Base-by-base conservation (phyloP, 2,888 invertebrate species). In the Ephialtes manifestator region DNA sequence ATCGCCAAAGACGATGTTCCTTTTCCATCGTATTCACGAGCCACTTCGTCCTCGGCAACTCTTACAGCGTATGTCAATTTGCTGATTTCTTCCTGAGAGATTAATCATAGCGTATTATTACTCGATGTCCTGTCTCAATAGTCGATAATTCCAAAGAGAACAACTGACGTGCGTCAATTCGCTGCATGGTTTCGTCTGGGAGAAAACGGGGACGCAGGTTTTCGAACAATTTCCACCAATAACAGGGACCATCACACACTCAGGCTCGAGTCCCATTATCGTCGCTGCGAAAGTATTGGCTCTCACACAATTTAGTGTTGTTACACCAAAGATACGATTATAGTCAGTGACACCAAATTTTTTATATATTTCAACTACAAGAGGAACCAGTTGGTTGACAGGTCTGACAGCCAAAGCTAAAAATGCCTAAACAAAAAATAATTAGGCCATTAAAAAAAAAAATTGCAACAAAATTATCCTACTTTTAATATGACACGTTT, bases 201-300 rank as follows among this genome's bases (percentile, higher is more conserved):
- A 97, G 81, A 97, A 95, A 20, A 98, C 94, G 0, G 98, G 98
- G 28, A 98, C 95, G 86, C 97, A 96, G 1, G 97, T 97, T 85
- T 95, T 95, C 15, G 96, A 95, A 24, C 96, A 96, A 93, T 97
- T 96, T 0, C 98, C 98, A 46, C 98, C 97, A 72, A 96, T 95
- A 0, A 98, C 96, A 0, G 98, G 98, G 10, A 97, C 96, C 87
- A 95, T 94, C 13, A 97, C 96, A 86, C 95, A 95, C 85, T 95
- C 94, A 0, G 97, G 96, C 87, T 96, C 95, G 55, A 97, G 88
- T 0, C 95, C 95, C 92, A 96, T 93, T 18, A 96, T 95, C 86
- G 96, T 95, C 1, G 97, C 96, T 53, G 96, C 96, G 90, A 98
- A 96, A n/a, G 96, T 95, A 91, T 97, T 97, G 0, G 97, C 96